phyloP scores from a whole-genome alignment of 2,888 invertebrate genomes.

The Laspeyria flexula region DNA sequence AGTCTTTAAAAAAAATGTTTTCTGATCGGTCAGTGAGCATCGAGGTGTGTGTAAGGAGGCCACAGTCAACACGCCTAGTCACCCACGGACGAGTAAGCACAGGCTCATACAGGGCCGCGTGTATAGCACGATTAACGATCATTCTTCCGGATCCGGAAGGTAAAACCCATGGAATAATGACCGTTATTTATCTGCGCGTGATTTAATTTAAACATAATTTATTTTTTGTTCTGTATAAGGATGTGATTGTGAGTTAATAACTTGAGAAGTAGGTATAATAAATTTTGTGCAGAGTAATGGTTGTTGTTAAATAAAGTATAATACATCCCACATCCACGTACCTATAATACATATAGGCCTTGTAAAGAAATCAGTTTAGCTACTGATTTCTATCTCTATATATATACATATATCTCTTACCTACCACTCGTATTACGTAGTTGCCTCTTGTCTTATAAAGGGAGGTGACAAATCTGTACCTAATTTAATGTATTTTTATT shows the following conservation, averaged over 20 bases:
- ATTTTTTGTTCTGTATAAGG: constrained; percentile 4
- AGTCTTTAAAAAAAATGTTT: too few relatives aligned
- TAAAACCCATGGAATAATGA: constrained; percentile 41
- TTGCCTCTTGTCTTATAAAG: too few relatives aligned
- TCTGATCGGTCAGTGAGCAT: constrained; percentile 32
- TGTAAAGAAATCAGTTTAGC: too few relatives aligned
- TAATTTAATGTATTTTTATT: too few relatives aligned
- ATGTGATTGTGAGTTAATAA: neutral
- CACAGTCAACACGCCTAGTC: constrained; percentile 22
- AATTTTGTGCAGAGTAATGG: neutral
- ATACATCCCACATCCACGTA: neutral
- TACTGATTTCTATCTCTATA: too few relatives aligned
- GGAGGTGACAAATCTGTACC: too few relatives aligned
- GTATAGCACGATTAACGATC: constrained; percentile 33
- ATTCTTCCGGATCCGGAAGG: constrained; percentile 47
- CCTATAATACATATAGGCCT: too few relatives aligned
- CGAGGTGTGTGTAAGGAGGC: constrained; percentile 41
- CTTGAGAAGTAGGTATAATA: neutral
- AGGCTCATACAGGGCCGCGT: constrained; percentile 18
- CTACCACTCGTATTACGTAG: too few relatives aligned
- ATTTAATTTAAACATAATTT: constrained; percentile 24
- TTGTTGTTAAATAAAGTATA: neutral
- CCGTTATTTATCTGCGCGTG: constrained; percentile 14
- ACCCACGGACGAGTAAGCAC: constrained; percentile 21
- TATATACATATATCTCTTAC: too few relatives aligned